Percentiles rank a stretch among this genome's conserved stretches.
phyloP scores from a whole-genome alignment of 2,113 vertebrate species.

The Dissostichus mawsoni region DNA sequence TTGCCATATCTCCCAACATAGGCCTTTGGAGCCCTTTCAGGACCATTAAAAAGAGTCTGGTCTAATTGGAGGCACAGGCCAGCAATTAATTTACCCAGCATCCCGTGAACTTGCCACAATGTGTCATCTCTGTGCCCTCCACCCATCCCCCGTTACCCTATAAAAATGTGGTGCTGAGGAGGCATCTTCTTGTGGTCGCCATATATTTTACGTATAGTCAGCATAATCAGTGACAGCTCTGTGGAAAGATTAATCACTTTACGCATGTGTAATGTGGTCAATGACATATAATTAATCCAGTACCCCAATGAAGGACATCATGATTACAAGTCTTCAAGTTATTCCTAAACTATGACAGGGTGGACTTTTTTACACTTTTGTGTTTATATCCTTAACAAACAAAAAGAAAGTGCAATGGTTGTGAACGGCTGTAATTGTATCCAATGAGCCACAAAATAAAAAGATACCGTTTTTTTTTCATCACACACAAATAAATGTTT shows the following conservation, averaged over 20 bases:
- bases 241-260: slow-evolving; percentile 77
- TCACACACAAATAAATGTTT: not conserved
- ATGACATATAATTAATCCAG: slow-evolving; percentile 67
- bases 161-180: slow-evolving; percentile 70
- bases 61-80: slow-evolving; percentile 82
- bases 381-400: not conserved
- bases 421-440: not conserved
- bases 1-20: slow-evolving; percentile 63
- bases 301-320: slow-evolving; percentile 42
- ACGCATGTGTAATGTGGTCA: slow-evolving; percentile 48
- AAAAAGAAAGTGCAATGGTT: not conserved
- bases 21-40: slow-evolving; percentile 80
- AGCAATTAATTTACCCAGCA: slow-evolving; percentile 81
- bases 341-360: not conserved
- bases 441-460: not conserved
- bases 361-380: not conserved
- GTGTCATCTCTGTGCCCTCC: slow-evolving; percentile 57
- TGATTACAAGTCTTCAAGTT: slow-evolving; percentile 24
- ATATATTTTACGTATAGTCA: slow-evolving; percentile 73
- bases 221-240: slow-evolving; percentile 78
- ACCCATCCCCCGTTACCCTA: slow-evolving; percentile 43
- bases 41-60: slow-evolving; percentile 79
- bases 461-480: not conserved
- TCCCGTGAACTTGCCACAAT: slow-evolving; percentile 69
- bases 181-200: slow-evolving; percentile 67